Evolutionary conservation across 1,140 invertebrate species (phyloP).

Genomic region (Chionoecetes opilio): DNA sequence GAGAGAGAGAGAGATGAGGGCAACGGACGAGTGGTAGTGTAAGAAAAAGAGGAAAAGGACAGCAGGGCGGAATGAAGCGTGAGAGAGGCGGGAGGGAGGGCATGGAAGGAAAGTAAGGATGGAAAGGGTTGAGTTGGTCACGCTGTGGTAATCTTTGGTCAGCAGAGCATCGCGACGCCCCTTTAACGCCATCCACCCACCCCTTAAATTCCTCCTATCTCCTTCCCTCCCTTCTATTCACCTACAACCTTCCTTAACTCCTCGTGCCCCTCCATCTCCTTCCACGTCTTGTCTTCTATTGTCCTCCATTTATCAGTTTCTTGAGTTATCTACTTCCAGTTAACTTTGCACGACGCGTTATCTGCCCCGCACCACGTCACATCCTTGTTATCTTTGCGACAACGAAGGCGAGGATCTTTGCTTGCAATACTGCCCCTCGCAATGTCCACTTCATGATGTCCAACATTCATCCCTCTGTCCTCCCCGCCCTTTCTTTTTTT

Average conservation of each 20-base stretch:
- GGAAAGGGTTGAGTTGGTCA: slow-evolving; percentile 14
- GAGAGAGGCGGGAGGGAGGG: background rate
- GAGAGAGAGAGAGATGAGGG: slow-evolving; percentile 32
- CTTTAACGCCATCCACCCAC: background rate
- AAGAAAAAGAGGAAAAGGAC: background rate
- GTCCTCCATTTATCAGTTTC: slow-evolving; percentile 21
- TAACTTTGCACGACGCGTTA: background rate
- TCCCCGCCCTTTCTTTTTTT: background rate
- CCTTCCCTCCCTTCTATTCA: background rate
- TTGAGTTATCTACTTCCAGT: background rate
- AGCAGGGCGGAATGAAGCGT: background rate
- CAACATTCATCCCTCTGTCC: background rate
- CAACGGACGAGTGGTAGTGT: background rate
- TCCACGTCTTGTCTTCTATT: background rate
- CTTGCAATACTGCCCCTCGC: background rate
- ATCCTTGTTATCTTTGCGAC: background rate
- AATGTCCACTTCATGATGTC: background rate
- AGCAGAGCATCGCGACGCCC: slow-evolving; percentile 27
- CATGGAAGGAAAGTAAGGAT: background rate
- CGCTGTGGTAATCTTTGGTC: slow-evolving; percentile 36
- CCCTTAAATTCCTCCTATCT: slow-evolving; percentile 34
- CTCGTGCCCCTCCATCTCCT: background rate
- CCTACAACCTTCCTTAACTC: background rate
- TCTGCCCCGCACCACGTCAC: background rate
- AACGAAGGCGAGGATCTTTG: background rate